These are phyloP conservation scores for Chrysopa pallens DNA, from an alignment of 1,140 invertebrate species.

Conservation along the genomic window DNA sequence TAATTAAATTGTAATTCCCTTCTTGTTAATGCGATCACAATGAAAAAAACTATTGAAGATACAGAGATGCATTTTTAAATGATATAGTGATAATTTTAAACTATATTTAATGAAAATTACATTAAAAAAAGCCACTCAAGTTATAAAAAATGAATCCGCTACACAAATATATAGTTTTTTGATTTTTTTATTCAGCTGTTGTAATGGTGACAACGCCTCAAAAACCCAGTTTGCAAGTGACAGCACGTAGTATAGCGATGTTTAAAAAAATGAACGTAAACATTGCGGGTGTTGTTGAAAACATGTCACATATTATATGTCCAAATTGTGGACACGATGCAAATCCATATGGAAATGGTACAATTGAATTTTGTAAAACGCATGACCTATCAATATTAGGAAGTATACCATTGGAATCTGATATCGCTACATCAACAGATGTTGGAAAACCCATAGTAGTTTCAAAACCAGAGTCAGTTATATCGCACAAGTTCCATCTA, in stretches of 20 bases:
- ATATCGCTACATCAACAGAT: conserved; percentile 53
- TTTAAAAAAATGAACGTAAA: conserved; percentile 63
- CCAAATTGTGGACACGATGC: conserved; percentile 44
- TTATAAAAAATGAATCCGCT: no score
- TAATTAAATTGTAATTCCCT: no score
- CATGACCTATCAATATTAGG: conserved; percentile 39
- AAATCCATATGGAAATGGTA: conserved; percentile 38
- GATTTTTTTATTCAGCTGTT: conserved; percentile 31
- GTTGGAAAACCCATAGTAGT: conserved; percentile 60
- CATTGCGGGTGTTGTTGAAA: conserved; percentile 65
- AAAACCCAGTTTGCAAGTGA: conserved; percentile 61
- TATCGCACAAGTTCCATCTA: no score
- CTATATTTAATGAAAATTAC: no score
- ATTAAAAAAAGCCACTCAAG: no score
- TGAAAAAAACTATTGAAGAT: conserved; percentile 1
- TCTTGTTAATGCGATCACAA: neutral
- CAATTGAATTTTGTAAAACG: conserved; percentile 28
- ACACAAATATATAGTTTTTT: no score
- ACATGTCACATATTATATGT: conserved; percentile 64
- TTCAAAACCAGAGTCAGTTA: conserved; percentile 34
- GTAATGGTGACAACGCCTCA: conserved; percentile 77
- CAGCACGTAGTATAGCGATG: conserved; percentile 61
- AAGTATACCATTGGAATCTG: conserved; percentile 54
- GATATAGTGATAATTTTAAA: neutral
- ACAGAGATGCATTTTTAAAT: no score